Base-by-base conservation (phyloP, 2,797 vertebrate species). In the Adelosebastes latens region DNA sequence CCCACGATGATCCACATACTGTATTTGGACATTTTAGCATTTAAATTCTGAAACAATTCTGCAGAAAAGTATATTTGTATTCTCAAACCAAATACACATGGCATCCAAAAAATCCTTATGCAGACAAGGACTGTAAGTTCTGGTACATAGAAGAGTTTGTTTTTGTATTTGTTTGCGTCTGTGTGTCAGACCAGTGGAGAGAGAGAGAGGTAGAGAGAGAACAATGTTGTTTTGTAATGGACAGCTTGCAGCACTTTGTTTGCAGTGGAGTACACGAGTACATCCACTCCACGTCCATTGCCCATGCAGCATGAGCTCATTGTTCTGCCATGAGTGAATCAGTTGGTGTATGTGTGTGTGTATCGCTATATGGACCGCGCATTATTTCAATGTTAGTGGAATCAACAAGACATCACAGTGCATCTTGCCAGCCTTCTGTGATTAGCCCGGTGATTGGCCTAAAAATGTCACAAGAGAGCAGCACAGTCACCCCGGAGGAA, bases 381-480 rank as follows among this genome's bases (percentile, higher is more conserved):
- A 85, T n/a, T 71, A 84, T 65, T 87, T 82, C 83, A 72, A n/a
- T 75, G 69, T 74, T 82, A 76, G 78, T 72, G 52, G 73, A 86
- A 79, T 77, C 81, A 79, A 82, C 65, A 67, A 77, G 79, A 72
- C 84, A 77, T 89, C 79, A 83, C 64, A 74, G 65, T 59, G 62
- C 60, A 89, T 89, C 80, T 81, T 34, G 73, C 29, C 31, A 42
- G 61, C 34, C 25, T 66, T 72, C 24, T 2, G 61, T 87, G 85
- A 90, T 36, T 82, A 87, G 77, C 75, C 72, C 87, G 64, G 75
- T 75, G 88, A 90, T 87, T 90, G 91, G 85, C 91, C 89, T 84
- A 20, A 83, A 91, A 90, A 81, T 82, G 89, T 92, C 91, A 93
- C 67, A 36, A 61, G 80, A 64, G 77, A 82, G 76, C 82, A 68